Evolutionary conservation across 2,888 invertebrate species (phyloP), one percentile per base, ranked within the genome.

Genomic region (Lasioglossum figueresi): DNA sequence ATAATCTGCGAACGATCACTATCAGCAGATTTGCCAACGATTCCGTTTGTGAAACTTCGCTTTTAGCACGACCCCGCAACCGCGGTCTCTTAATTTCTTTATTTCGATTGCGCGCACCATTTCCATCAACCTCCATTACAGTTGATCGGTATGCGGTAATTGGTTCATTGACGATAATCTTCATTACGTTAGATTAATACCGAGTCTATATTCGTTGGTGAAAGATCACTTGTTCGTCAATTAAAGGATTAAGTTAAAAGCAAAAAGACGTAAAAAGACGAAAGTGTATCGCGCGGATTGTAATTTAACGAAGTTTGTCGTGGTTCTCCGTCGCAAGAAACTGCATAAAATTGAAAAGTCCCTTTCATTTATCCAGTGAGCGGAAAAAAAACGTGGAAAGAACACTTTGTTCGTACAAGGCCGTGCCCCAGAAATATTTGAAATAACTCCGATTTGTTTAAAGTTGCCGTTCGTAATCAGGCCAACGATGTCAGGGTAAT

Each of bases 361-460:
- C 74, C 74, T 78, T 84, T 84, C 77, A 70, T 82, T 82, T 78
- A 45, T 31, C 48, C 59, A 48, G 74, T 6, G 74, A 71, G 40
- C 34, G 70, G 59, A 68, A 75, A 83, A 70, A 82, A 83, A 74
- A 71, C 27, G 63, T 75, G 6, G 43, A 63, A 71, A 8, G 63
- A 75, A 59, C 27, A 78, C 63, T 76, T 72, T 75, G 71, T 79
- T 79, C 37, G 43, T 14, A n/a, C 79, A 84, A 83, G 83, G 71
- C 52, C 75, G 16, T 52, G 71, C 31, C 37, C 56, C 63, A 75
- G 75, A 79, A 84, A 84, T 84, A 79, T 83, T 78, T 75, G 8
- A 83, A 83, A 71, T 63, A 34, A 40, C 27, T 63, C 8, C 16
- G 63, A 73, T 56, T 71, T 63, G 23, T 75, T 83, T n/a, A 43